Conservation (phyloP, 1,140 invertebrate species). For the Leucophenga varia region DNA sequence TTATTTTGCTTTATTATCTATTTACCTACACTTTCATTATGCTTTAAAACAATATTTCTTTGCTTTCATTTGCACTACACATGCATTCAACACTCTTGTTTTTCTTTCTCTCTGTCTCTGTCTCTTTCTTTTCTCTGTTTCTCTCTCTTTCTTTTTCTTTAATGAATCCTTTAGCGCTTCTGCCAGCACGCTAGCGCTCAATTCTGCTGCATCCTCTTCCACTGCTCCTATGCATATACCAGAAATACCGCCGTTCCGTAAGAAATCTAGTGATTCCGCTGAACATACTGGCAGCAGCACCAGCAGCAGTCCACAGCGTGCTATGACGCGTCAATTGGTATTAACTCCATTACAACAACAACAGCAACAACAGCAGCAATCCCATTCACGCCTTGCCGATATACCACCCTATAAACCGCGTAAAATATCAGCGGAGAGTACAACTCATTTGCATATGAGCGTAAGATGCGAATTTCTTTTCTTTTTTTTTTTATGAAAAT, state of each 20-base stretch:
- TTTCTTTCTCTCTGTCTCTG: neutral
- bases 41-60: no score
- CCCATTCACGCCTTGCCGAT: constrained; percentile 38
- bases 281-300: constrained; percentile 44
- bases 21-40: no score
- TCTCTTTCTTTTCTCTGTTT: constrained; percentile 16
- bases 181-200: constrained; percentile 43
- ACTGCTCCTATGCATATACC: constrained; percentile 57
- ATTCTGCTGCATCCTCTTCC: constrained; percentile 29
- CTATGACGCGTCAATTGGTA: neutral
- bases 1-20: no score
- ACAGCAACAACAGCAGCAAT: constrained; percentile 22
- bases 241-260: constrained; percentile 60
- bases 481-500: constrained; percentile 4
- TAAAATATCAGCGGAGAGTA: constrained; percentile 59
- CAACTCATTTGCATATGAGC: constrained; percentile 43
- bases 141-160: constrained; percentile 4
- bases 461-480: constrained; percentile 35
- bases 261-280: constrained; percentile 53
- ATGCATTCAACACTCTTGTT: no score
- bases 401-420: constrained; percentile 61
- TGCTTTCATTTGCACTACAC: no score
- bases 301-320: constrained; percentile 43
- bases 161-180: constrained; percentile 35
- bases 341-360: constrained; percentile 23